Conservation (phyloP, 2,113 vertebrate species). For the Mixornis gularis region DNA sequence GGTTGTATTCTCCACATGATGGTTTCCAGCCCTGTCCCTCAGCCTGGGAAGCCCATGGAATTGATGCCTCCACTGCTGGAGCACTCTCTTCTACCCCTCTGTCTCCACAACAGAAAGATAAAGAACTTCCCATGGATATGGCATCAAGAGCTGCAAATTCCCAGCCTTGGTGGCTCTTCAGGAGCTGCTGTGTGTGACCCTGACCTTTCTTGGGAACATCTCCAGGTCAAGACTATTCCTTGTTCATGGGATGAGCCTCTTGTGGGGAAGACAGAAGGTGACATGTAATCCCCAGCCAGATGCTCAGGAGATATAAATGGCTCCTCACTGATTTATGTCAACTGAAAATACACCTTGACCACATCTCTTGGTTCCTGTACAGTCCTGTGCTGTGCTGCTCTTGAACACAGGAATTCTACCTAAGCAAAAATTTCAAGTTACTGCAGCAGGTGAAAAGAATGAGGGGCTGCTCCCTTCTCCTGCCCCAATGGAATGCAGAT, state of each 20-base stretch:
- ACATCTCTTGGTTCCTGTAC: not conserved
- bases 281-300: not conserved
- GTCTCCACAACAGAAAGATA: not conserved
- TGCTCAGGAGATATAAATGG: not conserved
- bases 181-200: not conserved
- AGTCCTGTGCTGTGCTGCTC: not conserved
- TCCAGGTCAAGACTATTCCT: not conserved
- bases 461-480: conserved; percentile 30
- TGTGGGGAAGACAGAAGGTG: not conserved
- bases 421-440: conserved; percentile 69
- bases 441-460: conserved; percentile 56
- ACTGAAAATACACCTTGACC: not conserved
- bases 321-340: not conserved
- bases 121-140: not conserved
- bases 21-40: not conserved
- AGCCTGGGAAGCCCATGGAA: not conserved
- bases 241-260: not conserved
- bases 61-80: rapidly evolving
- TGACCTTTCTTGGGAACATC: not conserved
- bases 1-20: rapidly evolving
- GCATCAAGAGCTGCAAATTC: not conserved
- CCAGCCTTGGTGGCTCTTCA: not conserved
- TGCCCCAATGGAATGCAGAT: not conserved
- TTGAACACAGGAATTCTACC: conserved; percentile 62
- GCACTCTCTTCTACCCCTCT: not conserved